Evolutionary conservation across 2,888 invertebrate species (phyloP).

Genomic region (Drosophila kanekoi): DNA sequence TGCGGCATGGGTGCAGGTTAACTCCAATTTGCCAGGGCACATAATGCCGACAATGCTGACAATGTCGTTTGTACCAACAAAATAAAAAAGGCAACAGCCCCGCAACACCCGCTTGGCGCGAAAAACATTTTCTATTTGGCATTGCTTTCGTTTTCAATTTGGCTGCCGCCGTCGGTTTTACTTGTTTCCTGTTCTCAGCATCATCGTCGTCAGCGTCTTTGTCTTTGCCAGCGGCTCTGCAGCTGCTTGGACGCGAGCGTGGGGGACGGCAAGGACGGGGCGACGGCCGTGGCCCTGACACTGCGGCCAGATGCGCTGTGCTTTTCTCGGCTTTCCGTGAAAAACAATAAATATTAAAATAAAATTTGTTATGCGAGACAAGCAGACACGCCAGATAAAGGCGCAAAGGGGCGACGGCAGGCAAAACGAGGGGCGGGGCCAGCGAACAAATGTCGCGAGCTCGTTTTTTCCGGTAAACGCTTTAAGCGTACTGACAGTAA

Average conservation of each 20-base stretch:
- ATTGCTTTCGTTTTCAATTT: slow-evolving; percentile 80
- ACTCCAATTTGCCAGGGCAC: slow-evolving; percentile 73
- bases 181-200: slow-evolving; percentile 16
- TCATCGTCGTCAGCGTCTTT: slow-evolving; percentile 32
- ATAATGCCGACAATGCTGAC: slow-evolving; percentile 79
- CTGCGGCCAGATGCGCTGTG: slow-evolving; percentile 45
- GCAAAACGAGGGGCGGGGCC: background rate
- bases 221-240: slow-evolving; percentile 38
- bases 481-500: slow-evolving; percentile 71
- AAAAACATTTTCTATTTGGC: slow-evolving; percentile 77
- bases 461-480: slow-evolving; percentile 56
- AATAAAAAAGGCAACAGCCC: slow-evolving; percentile 2
- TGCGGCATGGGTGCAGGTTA: slow-evolving; percentile 57
- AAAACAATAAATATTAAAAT: slow-evolving; percentile 79
- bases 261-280: no score
- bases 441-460: slow-evolving; percentile 46
- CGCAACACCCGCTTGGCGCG: slow-evolving; percentile 33
- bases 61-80: slow-evolving; percentile 64
- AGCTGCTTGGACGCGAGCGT: slow-evolving; percentile 9
- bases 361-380: slow-evolving; percentile 72
- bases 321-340: slow-evolving; percentile 70
- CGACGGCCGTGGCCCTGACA: background rate
- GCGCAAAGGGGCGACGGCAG: background rate
- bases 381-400: slow-evolving; percentile 53
- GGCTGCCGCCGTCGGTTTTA: slow-evolving; percentile 48